Percentiles rank a stretch among this genome's conserved stretches.
These are phyloP conservation scores for Amyelois transitella DNA, from an alignment of 1,140 invertebrate species.

Conservation along the genomic window DNA sequence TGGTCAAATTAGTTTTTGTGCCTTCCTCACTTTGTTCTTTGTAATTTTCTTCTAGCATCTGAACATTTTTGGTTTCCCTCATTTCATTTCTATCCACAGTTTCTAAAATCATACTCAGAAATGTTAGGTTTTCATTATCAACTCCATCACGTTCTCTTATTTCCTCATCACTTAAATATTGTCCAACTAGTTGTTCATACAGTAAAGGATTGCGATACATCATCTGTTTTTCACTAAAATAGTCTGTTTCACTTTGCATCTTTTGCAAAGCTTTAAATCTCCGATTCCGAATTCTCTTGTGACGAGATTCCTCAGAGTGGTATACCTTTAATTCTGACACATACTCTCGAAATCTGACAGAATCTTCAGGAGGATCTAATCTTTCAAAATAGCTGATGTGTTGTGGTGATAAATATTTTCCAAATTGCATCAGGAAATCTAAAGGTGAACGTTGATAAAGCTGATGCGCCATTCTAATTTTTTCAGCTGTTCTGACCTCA, in stretches of 20 bases:
- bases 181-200: conserved; percentile 91
- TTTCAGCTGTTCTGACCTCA: conserved; percentile 81
- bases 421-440: conserved; percentile 85
- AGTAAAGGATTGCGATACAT: conserved; percentile 91
- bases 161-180: conserved; percentile 87
- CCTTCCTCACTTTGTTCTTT: conserved; percentile 36
- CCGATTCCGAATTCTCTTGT: conserved; percentile 84
- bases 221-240: conserved; percentile 95
- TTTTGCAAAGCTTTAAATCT: conserved; percentile 87
- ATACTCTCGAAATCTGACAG: conserved; percentile 77
- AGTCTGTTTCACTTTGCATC: conserved; percentile 82
- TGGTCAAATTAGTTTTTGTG: conserved; percentile 10
- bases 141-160: conserved; percentile 77
- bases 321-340: conserved; percentile 75
- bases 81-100: conserved; percentile 80
- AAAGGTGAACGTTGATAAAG: conserved; percentile 79
- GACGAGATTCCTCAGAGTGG: conserved; percentile 69
- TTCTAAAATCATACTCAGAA: conserved; percentile 81
- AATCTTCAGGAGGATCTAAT: conserved; percentile 41
- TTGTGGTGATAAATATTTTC: conserved; percentile 79
- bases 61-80: conserved; percentile 77
- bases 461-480: conserved; percentile 79
- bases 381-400: conserved; percentile 82
- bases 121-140: conserved; percentile 76
- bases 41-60: conserved; percentile 74